These are phyloP conservation scores for Caranx melampygus DNA, from an alignment of 2,113 vertebrate species.

Conservation along the genomic window DNA sequence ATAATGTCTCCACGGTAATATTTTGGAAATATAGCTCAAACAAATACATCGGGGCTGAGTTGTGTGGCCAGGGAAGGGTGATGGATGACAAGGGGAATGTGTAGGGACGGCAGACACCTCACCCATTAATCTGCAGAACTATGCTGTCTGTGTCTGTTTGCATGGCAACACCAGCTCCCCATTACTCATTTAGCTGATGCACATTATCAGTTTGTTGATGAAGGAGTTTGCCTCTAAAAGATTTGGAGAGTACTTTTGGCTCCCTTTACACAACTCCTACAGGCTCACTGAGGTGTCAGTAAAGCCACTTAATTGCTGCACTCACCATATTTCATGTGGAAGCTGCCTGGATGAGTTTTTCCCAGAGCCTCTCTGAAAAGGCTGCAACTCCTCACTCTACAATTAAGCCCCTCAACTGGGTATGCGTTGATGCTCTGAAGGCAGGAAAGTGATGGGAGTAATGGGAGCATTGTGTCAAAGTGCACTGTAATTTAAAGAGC, in stretches of 20 bases:
- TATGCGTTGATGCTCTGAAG: slow-evolving; percentile 17
- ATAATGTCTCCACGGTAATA: slow-evolving; percentile 59
- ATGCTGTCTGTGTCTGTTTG: slow-evolving; percentile 71
- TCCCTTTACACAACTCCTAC: slow-evolving; percentile 53
- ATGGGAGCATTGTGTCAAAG: slow-evolving; percentile 51
- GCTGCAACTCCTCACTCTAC: slow-evolving; percentile 30
- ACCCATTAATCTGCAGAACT: slow-evolving; percentile 75
- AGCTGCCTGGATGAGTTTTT: slow-evolving; percentile 23
- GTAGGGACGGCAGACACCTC: slow-evolving; percentile 68
- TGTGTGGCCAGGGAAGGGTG: slow-evolving; percentile 50
- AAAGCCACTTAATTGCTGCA: slow-evolving; percentile 64
- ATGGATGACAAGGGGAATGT: slow-evolving; percentile 72
- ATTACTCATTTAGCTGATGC: slow-evolving; percentile 72
- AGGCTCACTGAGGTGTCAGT: slow-evolving; percentile 47
- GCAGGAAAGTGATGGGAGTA: slow-evolving; percentile 11
- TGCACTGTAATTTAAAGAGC: slow-evolving; percentile 34
- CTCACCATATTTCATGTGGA: slow-evolving; percentile 57
- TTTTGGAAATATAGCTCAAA: slow-evolving; percentile 61
- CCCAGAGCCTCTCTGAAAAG: slow-evolving; percentile 40
- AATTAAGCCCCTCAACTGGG: slow-evolving; percentile 38
- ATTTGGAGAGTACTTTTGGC: slow-evolving; percentile 61
- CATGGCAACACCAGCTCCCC: slow-evolving; percentile 69
- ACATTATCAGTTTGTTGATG: slow-evolving; percentile 75
- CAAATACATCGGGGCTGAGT: slow-evolving; percentile 58
- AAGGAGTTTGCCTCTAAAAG: slow-evolving; percentile 63